phyloP scores from a whole-genome alignment of 1,140 invertebrate genomes.

The Thaumatotibia leucotreta region DNA sequence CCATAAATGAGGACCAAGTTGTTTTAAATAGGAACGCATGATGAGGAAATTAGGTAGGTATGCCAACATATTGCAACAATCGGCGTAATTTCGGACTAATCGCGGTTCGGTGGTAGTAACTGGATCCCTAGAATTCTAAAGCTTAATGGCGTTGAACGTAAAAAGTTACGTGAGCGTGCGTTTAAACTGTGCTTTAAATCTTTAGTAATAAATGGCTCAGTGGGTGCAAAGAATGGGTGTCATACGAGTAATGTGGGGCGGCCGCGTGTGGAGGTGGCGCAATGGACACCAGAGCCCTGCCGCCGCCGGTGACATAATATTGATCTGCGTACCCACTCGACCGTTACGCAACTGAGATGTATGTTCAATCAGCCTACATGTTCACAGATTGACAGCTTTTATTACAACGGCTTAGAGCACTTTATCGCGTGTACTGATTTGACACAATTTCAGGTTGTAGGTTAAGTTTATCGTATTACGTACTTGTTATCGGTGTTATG shows the following conservation, averaged over 20 bases:
- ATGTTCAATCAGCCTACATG: background rate
- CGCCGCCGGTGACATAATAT: conserved; percentile 1
- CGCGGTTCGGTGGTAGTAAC: background rate
- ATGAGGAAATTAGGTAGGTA: background rate
- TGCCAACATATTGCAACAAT: background rate
- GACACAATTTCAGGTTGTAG: background rate
- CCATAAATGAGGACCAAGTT: background rate
- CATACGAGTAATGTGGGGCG: conserved; percentile 8
- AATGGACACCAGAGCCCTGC: background rate
- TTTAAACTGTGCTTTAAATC: background rate
- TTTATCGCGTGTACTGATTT: background rate
- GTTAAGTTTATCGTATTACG: conserved; percentile 3
- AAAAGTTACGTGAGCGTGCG: background rate
- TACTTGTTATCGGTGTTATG: background rate
- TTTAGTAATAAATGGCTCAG: background rate
- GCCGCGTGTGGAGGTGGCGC: background rate
- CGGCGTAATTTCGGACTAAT: background rate
- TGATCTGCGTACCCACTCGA: background rate
- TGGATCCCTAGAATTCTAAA: background rate
- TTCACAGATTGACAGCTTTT: background rate
- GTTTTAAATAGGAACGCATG: background rate
- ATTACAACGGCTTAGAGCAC: background rate
- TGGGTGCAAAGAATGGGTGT: background rate
- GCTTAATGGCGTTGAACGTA: background rate
- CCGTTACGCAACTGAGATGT: background rate